phyloP scores from a whole-genome alignment of 2,113 vertebrate genomes.

The Thinocorus orbignyianus region DNA sequence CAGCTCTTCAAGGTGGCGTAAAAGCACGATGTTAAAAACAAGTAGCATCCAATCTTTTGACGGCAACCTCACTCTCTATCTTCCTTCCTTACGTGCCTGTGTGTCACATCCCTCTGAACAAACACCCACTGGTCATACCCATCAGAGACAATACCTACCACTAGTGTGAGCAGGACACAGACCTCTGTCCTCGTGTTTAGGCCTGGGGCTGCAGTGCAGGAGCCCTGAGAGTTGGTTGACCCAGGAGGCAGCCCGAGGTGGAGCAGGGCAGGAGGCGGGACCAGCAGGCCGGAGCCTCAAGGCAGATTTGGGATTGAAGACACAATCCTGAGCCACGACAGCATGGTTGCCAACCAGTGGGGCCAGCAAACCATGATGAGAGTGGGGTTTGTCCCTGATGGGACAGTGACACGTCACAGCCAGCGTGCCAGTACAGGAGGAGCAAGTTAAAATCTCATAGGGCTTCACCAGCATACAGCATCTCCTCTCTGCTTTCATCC shows the following conservation, averaged over 20 bases:
- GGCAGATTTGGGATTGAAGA: background rate
- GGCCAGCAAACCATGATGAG: background rate
- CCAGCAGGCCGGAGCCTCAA: background rate
- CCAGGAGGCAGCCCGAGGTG: background rate
- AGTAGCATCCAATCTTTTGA: background rate
- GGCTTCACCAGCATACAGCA: background rate
- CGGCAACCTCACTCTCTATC: background rate
- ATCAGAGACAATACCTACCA: background rate
- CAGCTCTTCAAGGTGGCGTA: background rate
- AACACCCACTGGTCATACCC: background rate
- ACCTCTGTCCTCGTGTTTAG: background rate
- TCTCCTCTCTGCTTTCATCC: background rate
- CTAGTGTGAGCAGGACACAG: background rate
- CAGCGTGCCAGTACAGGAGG: background rate
- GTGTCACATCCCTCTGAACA: background rate
- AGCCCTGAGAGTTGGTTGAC: background rate
- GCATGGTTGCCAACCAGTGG: accelerated
- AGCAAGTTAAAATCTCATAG: background rate
- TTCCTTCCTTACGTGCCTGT: background rate
- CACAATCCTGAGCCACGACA: background rate
- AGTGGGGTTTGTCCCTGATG: background rate
- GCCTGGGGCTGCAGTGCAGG: accelerated
- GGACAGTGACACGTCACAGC: background rate
- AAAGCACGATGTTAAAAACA: background rate
- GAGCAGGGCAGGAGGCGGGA: background rate